phyloP scores from a whole-genome alignment of 92 coral and sea anemone genomes.

The Paragorgia papillata region DNA sequence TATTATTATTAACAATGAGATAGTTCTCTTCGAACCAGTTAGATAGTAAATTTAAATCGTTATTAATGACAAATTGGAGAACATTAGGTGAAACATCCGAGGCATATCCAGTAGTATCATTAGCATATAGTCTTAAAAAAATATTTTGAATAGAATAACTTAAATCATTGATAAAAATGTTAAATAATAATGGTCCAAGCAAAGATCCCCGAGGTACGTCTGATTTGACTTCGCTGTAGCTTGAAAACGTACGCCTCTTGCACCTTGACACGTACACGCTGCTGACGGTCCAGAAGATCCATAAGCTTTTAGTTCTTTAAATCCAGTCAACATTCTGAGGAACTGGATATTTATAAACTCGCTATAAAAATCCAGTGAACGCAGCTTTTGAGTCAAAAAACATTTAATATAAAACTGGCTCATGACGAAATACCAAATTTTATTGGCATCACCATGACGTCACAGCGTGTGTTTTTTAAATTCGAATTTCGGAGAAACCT shows the following conservation, averaged over 20 bases:
- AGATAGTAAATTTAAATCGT: slow-evolving; percentile 35
- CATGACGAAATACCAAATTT: no score
- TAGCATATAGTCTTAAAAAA: slow-evolving; percentile 52
- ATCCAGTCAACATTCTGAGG: slow-evolving; percentile 7
- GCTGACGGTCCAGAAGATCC: no score
- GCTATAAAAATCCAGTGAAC: no score
- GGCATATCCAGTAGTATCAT: slow-evolving; percentile 54
- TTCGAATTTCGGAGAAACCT: no score
- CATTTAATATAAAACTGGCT: no score
- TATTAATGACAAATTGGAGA: slow-evolving; percentile 39
- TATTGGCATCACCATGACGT: no score
- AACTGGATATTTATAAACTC: no score
- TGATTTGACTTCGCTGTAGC: background rate
- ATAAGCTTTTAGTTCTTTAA: no score
- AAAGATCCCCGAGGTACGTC: background rate
- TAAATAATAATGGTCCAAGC: slow-evolving; percentile 42
- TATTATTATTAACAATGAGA: slow-evolving; percentile 26
- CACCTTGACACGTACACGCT: no score
- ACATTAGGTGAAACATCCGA: slow-evolving; percentile 47
- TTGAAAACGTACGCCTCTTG: background rate
- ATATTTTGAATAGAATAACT: slow-evolving; percentile 32
- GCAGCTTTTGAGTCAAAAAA: no score
- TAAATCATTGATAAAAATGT: slow-evolving; percentile 42
- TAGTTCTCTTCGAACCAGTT: slow-evolving; percentile 43
- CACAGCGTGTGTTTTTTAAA: no score